Percentiles rank a stretch among this genome's conserved stretches.
Evolutionary conservation across 2,113 vertebrate species (phyloP).

Genomic region (Otis tarda): DNA sequence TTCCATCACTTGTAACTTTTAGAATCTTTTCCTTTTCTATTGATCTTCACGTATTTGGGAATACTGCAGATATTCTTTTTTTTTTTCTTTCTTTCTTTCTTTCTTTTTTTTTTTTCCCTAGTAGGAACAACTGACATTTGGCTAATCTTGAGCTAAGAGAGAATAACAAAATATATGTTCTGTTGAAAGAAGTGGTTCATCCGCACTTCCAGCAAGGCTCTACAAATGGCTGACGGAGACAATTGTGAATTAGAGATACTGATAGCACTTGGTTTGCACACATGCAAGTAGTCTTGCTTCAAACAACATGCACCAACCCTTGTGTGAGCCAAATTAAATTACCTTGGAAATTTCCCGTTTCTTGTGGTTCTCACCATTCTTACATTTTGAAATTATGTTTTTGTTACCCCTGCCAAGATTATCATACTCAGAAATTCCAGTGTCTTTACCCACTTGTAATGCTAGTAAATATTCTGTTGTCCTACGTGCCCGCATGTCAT

Average conservation of each 20-base stretch:
- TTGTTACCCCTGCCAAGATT: fast-evolving
- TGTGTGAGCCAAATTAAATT: not conserved
- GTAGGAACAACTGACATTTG: not conserved
- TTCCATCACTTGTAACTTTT: not conserved
- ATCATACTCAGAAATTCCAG: not conserved
- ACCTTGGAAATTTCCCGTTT: not conserved
- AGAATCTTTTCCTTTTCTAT: not conserved
- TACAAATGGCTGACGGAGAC: not conserved
- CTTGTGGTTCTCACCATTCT: not conserved
- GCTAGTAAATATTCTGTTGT: not conserved
- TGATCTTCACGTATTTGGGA: not conserved
- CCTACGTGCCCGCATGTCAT: not conserved
- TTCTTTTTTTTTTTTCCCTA: fast-evolving
- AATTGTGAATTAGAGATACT: not conserved
- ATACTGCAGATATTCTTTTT: not conserved
- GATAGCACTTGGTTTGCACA: not conserved
- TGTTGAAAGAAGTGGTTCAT: not conserved
- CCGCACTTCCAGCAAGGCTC: not conserved
- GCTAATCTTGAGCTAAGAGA: not conserved
- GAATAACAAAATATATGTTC: not conserved
- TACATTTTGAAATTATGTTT: not conserved
- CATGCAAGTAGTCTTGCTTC: not conserved
- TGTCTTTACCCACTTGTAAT: not conserved
- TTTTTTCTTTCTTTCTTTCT: not conserved
- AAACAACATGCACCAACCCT: not conserved